phyloP scores from a whole-genome alignment of 2,888 invertebrate species.

The Ischnura elegans region DNA sequence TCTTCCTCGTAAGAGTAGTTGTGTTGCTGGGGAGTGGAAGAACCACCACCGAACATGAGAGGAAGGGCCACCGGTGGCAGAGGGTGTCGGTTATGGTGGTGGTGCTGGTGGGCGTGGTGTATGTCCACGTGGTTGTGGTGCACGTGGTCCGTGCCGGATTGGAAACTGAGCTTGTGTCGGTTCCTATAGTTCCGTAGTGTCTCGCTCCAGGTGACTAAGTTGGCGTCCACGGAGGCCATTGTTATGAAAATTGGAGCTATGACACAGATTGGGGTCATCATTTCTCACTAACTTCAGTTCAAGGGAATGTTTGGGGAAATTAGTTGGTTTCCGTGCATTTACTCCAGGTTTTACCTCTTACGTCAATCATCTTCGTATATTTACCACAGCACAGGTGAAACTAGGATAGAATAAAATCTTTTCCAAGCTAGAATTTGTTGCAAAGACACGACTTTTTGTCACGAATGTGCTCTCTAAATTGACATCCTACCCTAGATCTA shows the following conservation, averaged over 20 bases:
- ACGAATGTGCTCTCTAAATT: no score
- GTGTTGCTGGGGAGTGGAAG: neutral
- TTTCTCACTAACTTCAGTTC: neutral
- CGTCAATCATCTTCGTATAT: no score
- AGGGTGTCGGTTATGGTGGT: constrained; percentile 24
- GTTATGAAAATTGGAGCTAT: neutral
- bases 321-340: no score
- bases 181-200: neutral
- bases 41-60: constrained; percentile 1
- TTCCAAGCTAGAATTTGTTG: no score
- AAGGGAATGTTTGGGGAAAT: neutral
- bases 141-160: neutral
- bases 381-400: no score
- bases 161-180: neutral
- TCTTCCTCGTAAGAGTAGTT: neutral
- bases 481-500: no score
- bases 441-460: no score
- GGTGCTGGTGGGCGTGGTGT: neutral
- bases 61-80: constrained; percentile 42
- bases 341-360: no score
- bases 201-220: neutral
- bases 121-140: neutral
- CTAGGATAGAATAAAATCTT: no score
- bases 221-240: constrained; percentile 11
- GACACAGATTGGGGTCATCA: constrained; percentile 14